phyloP scores from a whole-genome alignment of 1,140 invertebrate species.

The Hylyphantes graminicola region DNA sequence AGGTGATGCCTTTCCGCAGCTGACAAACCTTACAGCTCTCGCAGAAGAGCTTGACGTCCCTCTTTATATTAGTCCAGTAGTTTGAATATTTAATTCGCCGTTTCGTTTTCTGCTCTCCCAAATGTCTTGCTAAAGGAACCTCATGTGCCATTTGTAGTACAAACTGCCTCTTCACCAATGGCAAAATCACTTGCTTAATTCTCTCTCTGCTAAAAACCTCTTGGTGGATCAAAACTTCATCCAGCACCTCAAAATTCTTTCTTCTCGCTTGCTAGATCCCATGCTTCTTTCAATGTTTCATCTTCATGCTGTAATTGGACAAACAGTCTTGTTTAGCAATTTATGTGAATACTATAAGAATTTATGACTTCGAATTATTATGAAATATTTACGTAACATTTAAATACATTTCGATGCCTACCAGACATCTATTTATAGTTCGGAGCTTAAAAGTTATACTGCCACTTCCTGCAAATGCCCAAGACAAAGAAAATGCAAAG shows the following conservation, averaged over 20 bases:
- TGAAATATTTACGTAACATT: too few species aligned
- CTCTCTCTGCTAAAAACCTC: not conserved
- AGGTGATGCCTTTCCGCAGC: not conserved
- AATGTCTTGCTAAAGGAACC: not conserved
- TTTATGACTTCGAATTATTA: too few species aligned
- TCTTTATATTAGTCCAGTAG: not conserved
- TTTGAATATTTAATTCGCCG: constrained; percentile 3
- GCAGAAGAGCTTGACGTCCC: not conserved
- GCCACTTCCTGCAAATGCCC: too few species aligned
- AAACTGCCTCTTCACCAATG: not conserved
- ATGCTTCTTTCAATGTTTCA: not conserved
- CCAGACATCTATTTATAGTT: too few species aligned
- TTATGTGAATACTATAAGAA: too few species aligned
- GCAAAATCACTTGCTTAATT: not conserved
- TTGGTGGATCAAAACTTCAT: too few species aligned
- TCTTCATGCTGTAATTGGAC: not conserved
- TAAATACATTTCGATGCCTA: too few species aligned
- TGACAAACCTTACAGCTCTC: not conserved
- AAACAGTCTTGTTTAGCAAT: not conserved
- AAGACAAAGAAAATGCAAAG: too few species aligned
- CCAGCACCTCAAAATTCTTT: too few species aligned
- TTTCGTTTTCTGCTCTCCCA: not conserved
- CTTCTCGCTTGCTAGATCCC: too few species aligned
- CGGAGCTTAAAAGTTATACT: too few species aligned
- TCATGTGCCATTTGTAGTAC: not conserved